Evolutionary conservation across 1,140 invertebrate genomes (phyloP), one percentile per base, ranked within the genome.

Genomic region (Rhynchophorus ferrugineus): DNA sequence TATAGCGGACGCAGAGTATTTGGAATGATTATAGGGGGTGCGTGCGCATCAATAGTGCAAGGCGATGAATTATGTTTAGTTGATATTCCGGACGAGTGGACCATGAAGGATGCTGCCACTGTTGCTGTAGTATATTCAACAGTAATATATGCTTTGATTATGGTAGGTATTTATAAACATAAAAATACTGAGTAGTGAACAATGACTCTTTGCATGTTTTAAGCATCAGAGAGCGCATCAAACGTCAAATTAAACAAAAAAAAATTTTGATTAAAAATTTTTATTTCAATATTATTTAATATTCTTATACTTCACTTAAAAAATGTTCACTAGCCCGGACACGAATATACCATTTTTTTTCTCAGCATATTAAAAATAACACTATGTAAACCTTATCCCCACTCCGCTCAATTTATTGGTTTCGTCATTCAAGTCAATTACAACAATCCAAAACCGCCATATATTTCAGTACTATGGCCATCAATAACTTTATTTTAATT

Each of bases 61-160:
- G 72, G 74, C 5, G 79, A 88, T 61, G 70, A 71, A 22, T 62
- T 69, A 6, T 75, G 89, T 2, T 58, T 80, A 7, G 95, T 89
- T 89, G 63, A 79, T 2, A 74, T 96, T 17, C 93, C 93, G 2
- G 78, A 89, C 0, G 62, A 78, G 3, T 95, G 91, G 92, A 79
- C 51, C 1, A 69, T 96, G 16, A 82, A 88, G 63, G 87, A 96
- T 39, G 93, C 91, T 1, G 87, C 88, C 0, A 91, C 90, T 1
- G 78, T 96, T 0, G 91, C 92, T 5, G 83, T 85, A 1, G 86
- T 86, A 7, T 95, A 94, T 64, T 77, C 78, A 41, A 94, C 89
- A 0, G 88, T 81, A 1, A 87, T 89, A 56, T 91, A 89, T 65
- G 84, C 89, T 17, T 29, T 29, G 11, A 11, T 29, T 29, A 6